A percentile compares a stretch with the other conserved stretches of the same genome.
Evolutionary conservation across 2,113 vertebrate genomes (phyloP).

Genomic region (Puntigrus tetrazona): DNA sequence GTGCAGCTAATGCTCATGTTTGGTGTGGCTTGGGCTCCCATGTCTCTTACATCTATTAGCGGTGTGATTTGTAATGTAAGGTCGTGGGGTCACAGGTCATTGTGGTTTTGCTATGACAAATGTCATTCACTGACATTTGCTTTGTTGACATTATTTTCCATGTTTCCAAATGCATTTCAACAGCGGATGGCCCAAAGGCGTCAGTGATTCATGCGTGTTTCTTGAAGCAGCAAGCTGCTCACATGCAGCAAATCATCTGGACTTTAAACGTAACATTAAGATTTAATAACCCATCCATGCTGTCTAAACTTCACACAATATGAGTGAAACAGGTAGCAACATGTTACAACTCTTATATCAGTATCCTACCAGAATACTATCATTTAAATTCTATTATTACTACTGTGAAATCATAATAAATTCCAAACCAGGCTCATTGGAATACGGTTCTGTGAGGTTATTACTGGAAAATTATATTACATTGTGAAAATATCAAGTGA

Average conservation of each 20-base stretch:
- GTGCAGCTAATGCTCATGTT: background rate
- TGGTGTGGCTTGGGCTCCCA: background rate
- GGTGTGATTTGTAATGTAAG: slow-evolving; percentile 21
- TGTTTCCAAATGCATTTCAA: slow-evolving; percentile 28
- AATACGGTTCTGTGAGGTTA: background rate
- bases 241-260: background rate
- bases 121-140: slow-evolving; percentile 41
- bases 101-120: slow-evolving; percentile 33
- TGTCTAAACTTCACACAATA: slow-evolving; percentile 38
- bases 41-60: slow-evolving; percentile 31
- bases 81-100: slow-evolving; percentile 3
- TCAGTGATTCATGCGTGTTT: background rate
- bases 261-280: slow-evolving; percentile 4
- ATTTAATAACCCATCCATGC: slow-evolving; percentile 24
- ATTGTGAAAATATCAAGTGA: background rate
- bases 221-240: background rate
- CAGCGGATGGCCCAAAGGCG: background rate
- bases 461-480: background rate
- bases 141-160: slow-evolving; percentile 27
- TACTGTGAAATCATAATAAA: background rate
- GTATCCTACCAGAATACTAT: background rate
- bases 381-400: background rate
- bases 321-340: background rate
- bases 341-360: background rate
- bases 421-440: background rate